These are phyloP conservation scores for Sarcophaga rosellei DNA, from an alignment of 2,888 invertebrate genomes.

Conservation along the genomic window DNA sequence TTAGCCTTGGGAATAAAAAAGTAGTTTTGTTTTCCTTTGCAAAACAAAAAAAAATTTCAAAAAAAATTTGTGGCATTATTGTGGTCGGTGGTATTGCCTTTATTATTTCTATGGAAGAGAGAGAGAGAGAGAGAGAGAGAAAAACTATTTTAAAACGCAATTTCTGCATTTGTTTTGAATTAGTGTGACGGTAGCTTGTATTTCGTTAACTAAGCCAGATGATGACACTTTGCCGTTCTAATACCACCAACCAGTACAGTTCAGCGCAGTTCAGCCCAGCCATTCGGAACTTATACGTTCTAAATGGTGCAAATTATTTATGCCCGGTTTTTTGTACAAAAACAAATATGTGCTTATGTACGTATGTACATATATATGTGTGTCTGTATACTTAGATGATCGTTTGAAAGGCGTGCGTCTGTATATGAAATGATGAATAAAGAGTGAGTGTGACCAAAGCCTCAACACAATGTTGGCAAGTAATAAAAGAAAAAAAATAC, in stretches of 20 bases:
- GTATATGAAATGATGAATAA: neutral
- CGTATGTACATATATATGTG: too few species aligned
- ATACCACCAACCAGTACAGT: too few species aligned
- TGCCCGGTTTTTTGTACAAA: neutral
- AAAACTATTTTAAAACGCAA: slow-evolving; percentile 49
- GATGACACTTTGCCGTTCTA: slow-evolving; percentile 22
- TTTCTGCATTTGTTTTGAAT: slow-evolving; percentile 56
- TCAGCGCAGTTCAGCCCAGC: neutral
- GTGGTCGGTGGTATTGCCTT: too few species aligned
- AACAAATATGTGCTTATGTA: too few species aligned
- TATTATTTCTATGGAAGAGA: neutral
- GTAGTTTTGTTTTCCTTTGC: too few species aligned
- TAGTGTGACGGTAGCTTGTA: slow-evolving; percentile 43
- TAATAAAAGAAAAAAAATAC: slow-evolving; percentile 7
- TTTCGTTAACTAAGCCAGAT: neutral
- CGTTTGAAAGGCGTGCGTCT: neutral
- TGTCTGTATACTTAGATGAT: slow-evolving; percentile 16
- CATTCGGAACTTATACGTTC: neutral
- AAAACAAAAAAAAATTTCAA: too few species aligned
- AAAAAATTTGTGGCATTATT: too few species aligned
- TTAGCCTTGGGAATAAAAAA: slow-evolving; percentile 4
- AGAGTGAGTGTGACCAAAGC: slow-evolving; percentile 5
- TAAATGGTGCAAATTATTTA: slow-evolving; percentile 16
- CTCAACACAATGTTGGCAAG: slow-evolving; percentile 30
- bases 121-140: neutral